phyloP scores from a whole-genome alignment of 2,888 invertebrate species.

The Patella caerulea region DNA sequence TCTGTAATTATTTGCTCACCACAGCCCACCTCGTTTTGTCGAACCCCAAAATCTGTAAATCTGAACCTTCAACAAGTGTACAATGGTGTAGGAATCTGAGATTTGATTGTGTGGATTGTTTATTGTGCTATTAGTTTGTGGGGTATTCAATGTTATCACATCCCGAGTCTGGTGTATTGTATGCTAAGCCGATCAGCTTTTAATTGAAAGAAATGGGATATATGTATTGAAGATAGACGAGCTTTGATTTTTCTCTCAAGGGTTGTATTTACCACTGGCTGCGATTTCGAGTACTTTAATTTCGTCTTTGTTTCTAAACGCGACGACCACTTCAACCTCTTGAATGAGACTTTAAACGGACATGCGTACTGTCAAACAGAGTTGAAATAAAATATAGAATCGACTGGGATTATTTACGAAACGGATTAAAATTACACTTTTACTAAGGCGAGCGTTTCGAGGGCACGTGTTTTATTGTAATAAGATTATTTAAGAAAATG shows the following conservation, averaged over 20 bases:
- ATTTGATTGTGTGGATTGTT: no score
- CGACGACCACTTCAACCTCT: not conserved
- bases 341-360: not conserved
- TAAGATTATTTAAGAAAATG: slow-evolving; percentile 5
- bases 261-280: slow-evolving; percentile 7
- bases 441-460: not conserved
- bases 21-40: no score
- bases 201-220: slow-evolving; percentile 4
- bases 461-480: slow-evolving; percentile 1
- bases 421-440: slow-evolving; percentile 9
- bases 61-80: no score
- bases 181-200: not conserved
- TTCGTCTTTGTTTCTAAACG: slow-evolving; percentile 2
- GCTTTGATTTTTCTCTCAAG: not conserved
- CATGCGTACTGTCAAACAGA: not conserved
- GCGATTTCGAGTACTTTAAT: not conserved
- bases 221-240: not conserved
- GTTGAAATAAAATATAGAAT: slow-evolving; percentile 3
- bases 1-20: no score
- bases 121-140: no score
- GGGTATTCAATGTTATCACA: no score
- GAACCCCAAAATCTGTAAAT: no score
- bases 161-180: no score
- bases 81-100: no score
- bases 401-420: not conserved